These are phyloP conservation scores for Dilophus febrilis DNA, from an alignment of 2,888 invertebrate species.

Conservation along the genomic window DNA sequence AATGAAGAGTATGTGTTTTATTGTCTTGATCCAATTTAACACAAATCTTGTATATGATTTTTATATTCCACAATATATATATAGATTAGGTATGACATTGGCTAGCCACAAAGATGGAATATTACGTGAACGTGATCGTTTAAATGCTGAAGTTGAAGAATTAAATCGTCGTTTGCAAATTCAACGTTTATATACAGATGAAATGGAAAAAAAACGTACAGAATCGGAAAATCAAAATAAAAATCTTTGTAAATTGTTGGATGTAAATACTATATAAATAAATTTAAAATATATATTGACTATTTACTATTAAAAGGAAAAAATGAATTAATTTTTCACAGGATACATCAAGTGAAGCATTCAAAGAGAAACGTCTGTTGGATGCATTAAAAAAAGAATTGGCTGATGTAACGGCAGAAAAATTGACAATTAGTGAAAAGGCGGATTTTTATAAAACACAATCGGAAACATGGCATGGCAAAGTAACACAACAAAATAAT, in stretches of 20 bases:
- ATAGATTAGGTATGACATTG: conserved; percentile 4
- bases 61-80: no score
- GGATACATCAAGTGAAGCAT: conserved; percentile 27
- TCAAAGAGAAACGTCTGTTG: conserved; percentile 22
- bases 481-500: conserved; percentile 27
- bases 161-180: conserved; percentile 24
- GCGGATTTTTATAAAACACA: conserved; percentile 5
- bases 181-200: conserved; percentile 23
- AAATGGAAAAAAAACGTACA: conserved; percentile 23
- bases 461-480: conserved; percentile 6
- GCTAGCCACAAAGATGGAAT: conserved; percentile 20
- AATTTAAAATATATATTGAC: no score
- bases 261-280: conserved; percentile 17
- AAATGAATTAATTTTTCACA: no score
- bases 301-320: no score
- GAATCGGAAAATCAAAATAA: conserved; percentile 26
- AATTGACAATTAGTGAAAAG: conserved; percentile 10
- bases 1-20: conserved; percentile 3
- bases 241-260: conserved; percentile 22
- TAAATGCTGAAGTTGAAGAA: conserved; percentile 24
- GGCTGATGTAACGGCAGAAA: conserved; percentile 18
- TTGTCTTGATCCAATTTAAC: no score
- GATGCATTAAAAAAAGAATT: conserved; percentile 22
- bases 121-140: conserved; percentile 18
- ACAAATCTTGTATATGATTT: no score